Evolutionary conservation across 2,113 vertebrate genomes (phyloP).

Genomic region (Halcyon senegalensis): DNA sequence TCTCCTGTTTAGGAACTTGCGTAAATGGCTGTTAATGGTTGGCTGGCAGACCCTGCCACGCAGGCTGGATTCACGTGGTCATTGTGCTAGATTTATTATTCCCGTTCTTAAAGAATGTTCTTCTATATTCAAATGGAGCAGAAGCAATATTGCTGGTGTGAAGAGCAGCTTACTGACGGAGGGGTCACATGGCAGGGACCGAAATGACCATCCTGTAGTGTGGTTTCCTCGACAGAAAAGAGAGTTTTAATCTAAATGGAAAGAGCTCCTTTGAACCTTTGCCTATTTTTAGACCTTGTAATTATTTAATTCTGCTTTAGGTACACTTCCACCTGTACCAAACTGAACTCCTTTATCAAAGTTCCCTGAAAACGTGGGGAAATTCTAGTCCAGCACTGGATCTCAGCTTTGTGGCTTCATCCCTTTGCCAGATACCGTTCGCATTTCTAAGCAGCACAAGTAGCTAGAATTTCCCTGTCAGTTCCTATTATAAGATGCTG

Average conservation of each 20-base stretch:
- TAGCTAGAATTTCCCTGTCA: conserved; percentile 62
- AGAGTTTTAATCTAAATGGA: neutral
- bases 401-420: neutral
- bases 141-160: neutral
- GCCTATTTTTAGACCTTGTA: neutral
- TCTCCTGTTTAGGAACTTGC: neutral
- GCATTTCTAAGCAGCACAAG: conserved; percentile 15
- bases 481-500: conserved; percentile 40
- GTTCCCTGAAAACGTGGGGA: neutral
- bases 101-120: neutral
- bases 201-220: neutral
- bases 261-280: neutral
- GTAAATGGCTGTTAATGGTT: neutral
- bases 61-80: neutral
- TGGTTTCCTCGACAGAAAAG: neutral
- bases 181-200: neutral
- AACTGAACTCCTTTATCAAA: neutral
- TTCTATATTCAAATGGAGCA: neutral
- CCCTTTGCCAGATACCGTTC: neutral
- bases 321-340: neutral
- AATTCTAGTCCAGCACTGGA: neutral
- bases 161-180: neutral
- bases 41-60: neutral
- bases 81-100: neutral
- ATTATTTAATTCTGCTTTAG: neutral